phyloP scores from a whole-genome alignment of 2,797 vertebrate genomes.

The Pteropus rufus region DNA sequence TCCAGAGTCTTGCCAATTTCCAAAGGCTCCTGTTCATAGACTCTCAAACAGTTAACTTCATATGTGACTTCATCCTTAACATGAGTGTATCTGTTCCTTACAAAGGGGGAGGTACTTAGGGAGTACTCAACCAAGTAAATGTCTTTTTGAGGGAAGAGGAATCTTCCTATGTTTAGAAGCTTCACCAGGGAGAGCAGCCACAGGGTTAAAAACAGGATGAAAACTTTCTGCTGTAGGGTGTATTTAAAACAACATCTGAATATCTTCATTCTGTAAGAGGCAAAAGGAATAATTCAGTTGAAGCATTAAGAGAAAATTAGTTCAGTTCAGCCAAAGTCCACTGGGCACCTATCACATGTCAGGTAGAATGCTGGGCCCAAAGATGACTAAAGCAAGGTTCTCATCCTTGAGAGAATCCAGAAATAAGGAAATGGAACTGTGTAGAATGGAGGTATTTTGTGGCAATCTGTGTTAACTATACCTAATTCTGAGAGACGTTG shows the following conservation, averaged over 20 bases:
- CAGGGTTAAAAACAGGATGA: constrained; percentile 81
- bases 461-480: not conserved
- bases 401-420: not conserved
- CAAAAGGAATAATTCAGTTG: constrained; percentile 37
- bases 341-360: not conserved
- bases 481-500: constrained; percentile 8
- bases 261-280: constrained; percentile 90
- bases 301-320: constrained; percentile 2
- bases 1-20: constrained; percentile 92
- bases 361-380: not conserved
- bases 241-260: constrained; percentile 80
- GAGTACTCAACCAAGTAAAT: constrained; percentile 87
- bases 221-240: constrained; percentile 81
- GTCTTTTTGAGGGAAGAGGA: constrained; percentile 81
- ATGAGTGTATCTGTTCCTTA: constrained; percentile 76
- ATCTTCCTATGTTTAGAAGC: constrained; percentile 84
- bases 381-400: not conserved
- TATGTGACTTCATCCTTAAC: constrained; percentile 68
- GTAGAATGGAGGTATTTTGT: not conserved
- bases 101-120: constrained; percentile 82
- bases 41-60: constrained; percentile 88
- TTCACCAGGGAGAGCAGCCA: constrained; percentile 87
- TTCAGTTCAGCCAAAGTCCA: not conserved
- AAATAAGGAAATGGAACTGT: not conserved
- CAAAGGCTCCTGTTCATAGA: constrained; percentile 91